These are phyloP conservation scores for Tichodroma muraria DNA, from an alignment of 2,113 vertebrate genomes.

Conservation along the genomic window DNA sequence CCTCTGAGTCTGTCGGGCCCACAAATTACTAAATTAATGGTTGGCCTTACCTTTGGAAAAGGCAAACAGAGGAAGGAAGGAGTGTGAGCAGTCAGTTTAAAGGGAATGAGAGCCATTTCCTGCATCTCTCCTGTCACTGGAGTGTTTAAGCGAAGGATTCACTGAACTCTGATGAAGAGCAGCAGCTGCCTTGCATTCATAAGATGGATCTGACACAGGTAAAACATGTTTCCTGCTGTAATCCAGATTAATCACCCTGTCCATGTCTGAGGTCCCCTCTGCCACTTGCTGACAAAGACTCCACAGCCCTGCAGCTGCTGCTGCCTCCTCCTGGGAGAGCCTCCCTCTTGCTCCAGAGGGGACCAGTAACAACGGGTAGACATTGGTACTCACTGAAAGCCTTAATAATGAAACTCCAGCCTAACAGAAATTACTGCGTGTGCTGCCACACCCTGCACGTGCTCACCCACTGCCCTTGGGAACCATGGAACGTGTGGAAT, in stretches of 20 bases:
- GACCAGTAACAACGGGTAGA: not conserved
- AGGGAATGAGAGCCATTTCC: not conserved
- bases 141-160: not conserved
- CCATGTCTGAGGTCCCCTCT: not conserved
- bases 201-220: not conserved
- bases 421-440: not conserved
- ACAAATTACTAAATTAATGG: not conserved
- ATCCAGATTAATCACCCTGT: not conserved
- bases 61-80: not conserved
- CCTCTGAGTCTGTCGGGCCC: not conserved
- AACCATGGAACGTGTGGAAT: rapidly evolving
- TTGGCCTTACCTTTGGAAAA: not conserved
- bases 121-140: not conserved
- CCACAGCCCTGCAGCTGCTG: not conserved
- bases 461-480: not conserved
- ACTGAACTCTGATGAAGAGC: not conserved
- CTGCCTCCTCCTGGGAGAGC: not conserved
- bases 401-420: not conserved
- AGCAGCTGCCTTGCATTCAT: not conserved
- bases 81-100: not conserved
- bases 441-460: rapidly evolving
- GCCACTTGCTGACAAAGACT: not conserved
- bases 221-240: not conserved
- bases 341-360: not conserved
- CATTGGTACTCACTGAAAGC: not conserved